Evolutionary conservation across 2,888 invertebrate genomes (phyloP).

Genomic region (Sarcophaga variegata): DNA sequence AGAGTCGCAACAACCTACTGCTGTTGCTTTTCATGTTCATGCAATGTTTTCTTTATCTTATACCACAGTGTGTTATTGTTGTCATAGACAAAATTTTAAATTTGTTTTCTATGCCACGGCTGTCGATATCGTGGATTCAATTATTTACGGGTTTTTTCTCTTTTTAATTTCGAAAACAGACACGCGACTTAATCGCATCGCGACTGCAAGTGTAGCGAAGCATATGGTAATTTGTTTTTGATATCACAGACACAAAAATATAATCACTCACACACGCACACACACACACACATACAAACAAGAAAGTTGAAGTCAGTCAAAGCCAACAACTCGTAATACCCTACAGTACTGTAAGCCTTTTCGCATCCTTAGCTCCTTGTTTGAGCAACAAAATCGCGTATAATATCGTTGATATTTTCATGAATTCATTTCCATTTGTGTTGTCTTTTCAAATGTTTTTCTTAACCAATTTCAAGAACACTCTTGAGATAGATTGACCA

Average conservation of each 20-base stretch:
- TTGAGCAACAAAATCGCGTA: too few relatives aligned
- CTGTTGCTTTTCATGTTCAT: slow-evolving; percentile 8
- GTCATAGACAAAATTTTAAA: neutral
- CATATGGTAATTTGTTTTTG: slow-evolving; percentile 45
- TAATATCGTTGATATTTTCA: too few relatives aligned
- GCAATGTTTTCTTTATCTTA: neutral
- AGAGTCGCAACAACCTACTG: slow-evolving; percentile 13
- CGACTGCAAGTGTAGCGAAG: slow-evolving; percentile 51
- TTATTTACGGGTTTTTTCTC: neutral
- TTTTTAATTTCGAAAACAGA: slow-evolving; percentile 8
- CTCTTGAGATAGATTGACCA: too few relatives aligned
- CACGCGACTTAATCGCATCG: slow-evolving; percentile 1
- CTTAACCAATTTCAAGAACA: too few relatives aligned
- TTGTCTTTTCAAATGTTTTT: too few relatives aligned
- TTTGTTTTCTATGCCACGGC: neutral
- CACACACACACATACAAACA: too few relatives aligned
- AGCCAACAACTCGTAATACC: too few relatives aligned
- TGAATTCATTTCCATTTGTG: too few relatives aligned
- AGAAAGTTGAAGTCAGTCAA: too few relatives aligned
- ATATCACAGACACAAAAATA: slow-evolving; percentile 56
- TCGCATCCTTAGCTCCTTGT: too few relatives aligned
- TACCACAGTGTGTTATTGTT: neutral
- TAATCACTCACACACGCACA: slow-evolving; percentile 54
- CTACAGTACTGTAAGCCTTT: too few relatives aligned
- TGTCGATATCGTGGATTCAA: neutral